Base-by-base conservation (phyloP, 2,888 invertebrate genomes). In the Pedicia rivosa region DNA sequence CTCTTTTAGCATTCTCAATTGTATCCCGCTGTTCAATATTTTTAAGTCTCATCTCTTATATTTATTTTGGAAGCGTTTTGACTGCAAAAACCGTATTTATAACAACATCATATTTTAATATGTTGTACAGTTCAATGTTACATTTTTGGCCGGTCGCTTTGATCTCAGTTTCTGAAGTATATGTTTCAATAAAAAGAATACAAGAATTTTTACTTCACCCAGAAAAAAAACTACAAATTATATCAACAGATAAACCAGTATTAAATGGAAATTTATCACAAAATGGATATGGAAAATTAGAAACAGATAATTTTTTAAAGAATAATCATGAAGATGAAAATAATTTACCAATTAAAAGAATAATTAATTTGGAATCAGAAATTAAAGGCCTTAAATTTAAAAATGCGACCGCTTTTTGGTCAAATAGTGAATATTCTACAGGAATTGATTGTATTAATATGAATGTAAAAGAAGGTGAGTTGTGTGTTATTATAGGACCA, bases 21-120 rank as follows among this genome's bases (percentile, higher is more conserved):
- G 73, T 79, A 40, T 74, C 78, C 0, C 78, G 82, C 54, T 63
- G 82, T 3, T 74, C 83, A 7, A 67, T 82, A 1, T 72, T 81
- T 44, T 59, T 77, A 1, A 77, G 77, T 6, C 69, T 84, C 12
- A 56, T 79, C 6, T 63, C 73, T 0, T 77, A 68, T 48, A 65
- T 73, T 3, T 58, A 73, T 0, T 60, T 67, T 15, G 69, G 69
- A 1, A 65, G 74, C 46, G 57, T 66, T 42, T 59, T 84, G 4
- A 74, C 73, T 0, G 74, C 84, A 0, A 74, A 79, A 37, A 73
- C 71, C 55, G 67, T 78, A 0, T 81, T 80, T 52, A 75, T 83
- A 14, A 66, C 79, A 43, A 70, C 72, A 37, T 69, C 70, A 45
- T 72, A 67, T 50, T 67, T 67, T 39, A 64, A 66, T 41, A 62